A percentile compares a stretch with the other conserved stretches of the same genome.
These are phyloP conservation scores for Latheticus oryzae DNA, from an alignment of 2,888 invertebrate genomes.

Conservation along the genomic window DNA sequence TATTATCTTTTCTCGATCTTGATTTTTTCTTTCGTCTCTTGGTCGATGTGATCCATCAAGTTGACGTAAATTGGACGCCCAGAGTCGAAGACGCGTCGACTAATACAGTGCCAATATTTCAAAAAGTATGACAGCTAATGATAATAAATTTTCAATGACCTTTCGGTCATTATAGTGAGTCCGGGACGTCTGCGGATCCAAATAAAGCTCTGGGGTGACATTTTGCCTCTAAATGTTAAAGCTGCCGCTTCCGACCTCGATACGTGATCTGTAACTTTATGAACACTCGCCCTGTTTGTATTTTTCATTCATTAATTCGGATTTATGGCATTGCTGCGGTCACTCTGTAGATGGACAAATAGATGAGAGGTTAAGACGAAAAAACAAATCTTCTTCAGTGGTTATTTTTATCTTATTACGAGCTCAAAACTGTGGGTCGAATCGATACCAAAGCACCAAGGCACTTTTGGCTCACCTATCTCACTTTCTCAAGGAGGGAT, in stretches of 20 bases:
- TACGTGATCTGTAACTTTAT: conserved; percentile 64
- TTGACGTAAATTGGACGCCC: conserved; percentile 35
- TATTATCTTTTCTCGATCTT: conserved; percentile 19
- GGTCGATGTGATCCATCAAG: conserved; percentile 39
- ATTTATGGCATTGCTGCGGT: conserved; percentile 54
- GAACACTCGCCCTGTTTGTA: conserved; percentile 58
- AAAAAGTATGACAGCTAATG: conserved; percentile 52
- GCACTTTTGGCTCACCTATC: conserved; percentile 27
- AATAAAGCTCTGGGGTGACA: conserved; percentile 60
- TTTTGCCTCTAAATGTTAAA: conserved; percentile 63
- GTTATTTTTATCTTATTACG: too few relatives aligned
- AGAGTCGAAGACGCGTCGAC: conserved; percentile 26
- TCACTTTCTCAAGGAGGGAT: conserved; percentile 44
- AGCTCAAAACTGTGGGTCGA: too few relatives aligned
- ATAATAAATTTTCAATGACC: conserved; percentile 56
- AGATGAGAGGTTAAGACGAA: neutral
- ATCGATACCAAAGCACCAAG: conserved; percentile 16
- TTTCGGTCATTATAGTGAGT: conserved; percentile 52
- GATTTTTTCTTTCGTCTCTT: conserved; percentile 26
- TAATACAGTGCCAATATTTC: conserved; percentile 29
- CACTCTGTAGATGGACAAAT: conserved; percentile 21
- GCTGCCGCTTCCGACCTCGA: conserved; percentile 50
- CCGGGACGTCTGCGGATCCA: conserved; percentile 48
- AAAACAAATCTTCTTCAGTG: neutral
- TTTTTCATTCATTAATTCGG: conserved; percentile 60